Percentiles rank a stretch among this genome's conserved stretches.
These are phyloP conservation scores for Apostichopus parvimensis DNA, from an alignment of 35 echinoderm and acorn worm species.

Conservation along the genomic window DNA sequence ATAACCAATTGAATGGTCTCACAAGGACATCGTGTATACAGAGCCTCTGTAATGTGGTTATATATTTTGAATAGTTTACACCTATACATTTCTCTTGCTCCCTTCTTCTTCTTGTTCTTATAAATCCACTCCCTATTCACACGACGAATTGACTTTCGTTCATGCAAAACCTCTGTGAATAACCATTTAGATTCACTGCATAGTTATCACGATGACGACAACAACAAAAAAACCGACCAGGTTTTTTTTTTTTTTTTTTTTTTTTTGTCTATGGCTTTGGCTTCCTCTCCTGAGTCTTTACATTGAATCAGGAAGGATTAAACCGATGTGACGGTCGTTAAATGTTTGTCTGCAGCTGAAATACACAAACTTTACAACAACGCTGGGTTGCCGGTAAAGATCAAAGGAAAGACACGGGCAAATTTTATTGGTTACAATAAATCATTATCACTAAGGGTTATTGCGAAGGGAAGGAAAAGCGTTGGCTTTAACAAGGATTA, in stretches of 20 bases:
- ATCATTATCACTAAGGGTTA: background rate
- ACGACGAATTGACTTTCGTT: background rate
- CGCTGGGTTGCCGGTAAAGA: background rate
- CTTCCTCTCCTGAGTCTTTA: background rate
- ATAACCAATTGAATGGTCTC: too few relatives aligned
- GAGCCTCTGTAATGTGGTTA: too few relatives aligned
- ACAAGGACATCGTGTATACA: too few relatives aligned
- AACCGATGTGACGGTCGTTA: background rate
- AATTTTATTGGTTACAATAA: conserved; percentile 6
- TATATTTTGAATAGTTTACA: too few relatives aligned
- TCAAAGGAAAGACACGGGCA: background rate
- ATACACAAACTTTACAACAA: background rate
- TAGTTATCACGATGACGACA: background rate
- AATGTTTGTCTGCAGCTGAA: conserved; percentile 1
- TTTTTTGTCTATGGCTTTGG: background rate
- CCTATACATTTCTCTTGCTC: too few relatives aligned
- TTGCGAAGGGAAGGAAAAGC: background rate
- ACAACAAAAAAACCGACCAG: background rate
- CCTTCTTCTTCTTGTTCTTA: background rate
- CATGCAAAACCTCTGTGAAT: background rate
- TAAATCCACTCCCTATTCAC: background rate
- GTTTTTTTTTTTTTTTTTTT: too few relatives aligned
- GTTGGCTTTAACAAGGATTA: background rate
- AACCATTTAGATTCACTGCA: background rate
- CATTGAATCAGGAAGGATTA: background rate